Base-by-base conservation (phyloP, 2,888 invertebrate species). In the Sussaba pulchella region DNA sequence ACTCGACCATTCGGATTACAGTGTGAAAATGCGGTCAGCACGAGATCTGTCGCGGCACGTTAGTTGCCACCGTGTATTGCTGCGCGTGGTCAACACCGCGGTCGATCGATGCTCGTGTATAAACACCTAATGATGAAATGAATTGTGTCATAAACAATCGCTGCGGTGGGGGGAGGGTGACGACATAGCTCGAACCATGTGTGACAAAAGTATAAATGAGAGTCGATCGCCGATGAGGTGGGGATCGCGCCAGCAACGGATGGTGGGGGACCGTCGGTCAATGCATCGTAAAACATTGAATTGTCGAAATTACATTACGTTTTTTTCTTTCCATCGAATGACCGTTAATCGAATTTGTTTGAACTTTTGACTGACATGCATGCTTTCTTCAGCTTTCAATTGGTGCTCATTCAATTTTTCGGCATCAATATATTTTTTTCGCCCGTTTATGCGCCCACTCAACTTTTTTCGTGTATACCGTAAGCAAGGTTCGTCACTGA, bases 101-200 rank as follows among this genome's bases (percentile, higher is more conserved):
- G 76, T 76, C 87, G 89, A 89, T 90, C 90, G 87, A 90, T 90
- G 87, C 70, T 82, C 83, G 86, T 85, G 88, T 87, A 89, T 91
- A 91, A 91, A 89, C 89, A 91, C 89, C 90, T 91, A 90, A 91
- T 91, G 90, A 91, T 91, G 89, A 89, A 90, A 89, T 87, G 90
- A 90, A 90, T 90, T 87, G 89, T 88, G 89, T 90, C 89, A 89
- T 89, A 91, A 90, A 90, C 90, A 90, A 88, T 90, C 85, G 83
- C 82, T 69, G 78, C 83, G 81, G 79, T 77, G 70, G 72, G 43
- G 31, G 59, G 41, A 52, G 36, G 59, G 31, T 2, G 31, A 36
- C 66, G 17, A 24, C 21, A 26, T 24, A 17, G 70, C 57, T 70
- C 61, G 52, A 50, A 36, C n/a, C 71, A 2, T 2, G 74, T 69